Evolutionary conservation across 2,113 vertebrate species (phyloP).

Genomic region (Lophura nycthemera): DNA sequence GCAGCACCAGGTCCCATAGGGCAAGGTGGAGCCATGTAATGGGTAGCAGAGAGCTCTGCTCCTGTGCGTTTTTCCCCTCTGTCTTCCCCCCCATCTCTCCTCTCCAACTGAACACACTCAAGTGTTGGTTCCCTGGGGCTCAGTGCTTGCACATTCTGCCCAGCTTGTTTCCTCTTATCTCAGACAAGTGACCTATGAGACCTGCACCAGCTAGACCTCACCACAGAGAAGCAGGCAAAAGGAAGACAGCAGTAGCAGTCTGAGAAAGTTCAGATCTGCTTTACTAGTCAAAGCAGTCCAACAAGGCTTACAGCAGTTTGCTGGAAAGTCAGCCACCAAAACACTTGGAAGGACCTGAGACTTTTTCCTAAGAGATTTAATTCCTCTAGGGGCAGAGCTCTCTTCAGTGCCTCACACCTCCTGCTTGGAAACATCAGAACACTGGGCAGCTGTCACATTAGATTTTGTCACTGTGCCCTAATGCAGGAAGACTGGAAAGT

Average conservation of each 20-base stretch:
- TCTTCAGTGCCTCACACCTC: not conserved
- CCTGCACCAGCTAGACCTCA: not conserved
- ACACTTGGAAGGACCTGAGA: not conserved
- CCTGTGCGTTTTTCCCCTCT: not conserved
- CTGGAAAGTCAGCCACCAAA: not conserved
- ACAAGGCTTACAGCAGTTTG: not conserved
- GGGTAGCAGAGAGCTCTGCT: not conserved
- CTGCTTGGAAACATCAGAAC: not conserved
- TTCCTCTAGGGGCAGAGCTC: not conserved
- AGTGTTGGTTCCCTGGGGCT: not conserved
- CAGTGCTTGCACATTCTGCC: not conserved
- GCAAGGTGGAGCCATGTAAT: not conserved
- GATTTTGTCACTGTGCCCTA: conserved; percentile 5
- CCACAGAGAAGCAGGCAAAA: not conserved
- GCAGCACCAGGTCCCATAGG: not conserved
- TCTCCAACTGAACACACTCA: not conserved
- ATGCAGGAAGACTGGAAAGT: conserved; percentile 9
- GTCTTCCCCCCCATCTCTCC: not conserved
- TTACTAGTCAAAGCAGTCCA: not conserved
- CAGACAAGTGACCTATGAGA: not conserved
- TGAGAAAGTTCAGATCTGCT: not conserved
- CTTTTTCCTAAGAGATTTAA: conserved; percentile 24
- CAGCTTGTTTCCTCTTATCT: not conserved
- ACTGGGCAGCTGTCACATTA: conserved; percentile 14
- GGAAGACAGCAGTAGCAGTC: not conserved